Evolutionary conservation across 2,797 vertebrate species (phyloP).

Genomic region (Myotis daubentonii): DNA sequence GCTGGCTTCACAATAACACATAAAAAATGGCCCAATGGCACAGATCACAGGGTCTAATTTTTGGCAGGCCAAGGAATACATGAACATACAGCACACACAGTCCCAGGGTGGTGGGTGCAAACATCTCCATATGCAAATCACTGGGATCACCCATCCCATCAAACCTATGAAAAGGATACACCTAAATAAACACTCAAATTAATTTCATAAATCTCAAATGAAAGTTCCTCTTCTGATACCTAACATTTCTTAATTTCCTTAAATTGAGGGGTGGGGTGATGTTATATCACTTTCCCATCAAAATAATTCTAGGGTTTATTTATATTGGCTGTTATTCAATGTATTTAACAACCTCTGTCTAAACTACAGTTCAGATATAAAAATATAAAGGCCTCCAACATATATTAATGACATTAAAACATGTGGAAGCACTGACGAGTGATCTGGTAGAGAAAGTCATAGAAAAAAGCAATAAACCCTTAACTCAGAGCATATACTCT

Average conservation of each 20-base stretch:
- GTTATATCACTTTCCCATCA: neutral
- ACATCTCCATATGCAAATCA: neutral
- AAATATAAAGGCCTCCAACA: neutral
- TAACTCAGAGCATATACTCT: neutral
- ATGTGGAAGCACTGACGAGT: neutral
- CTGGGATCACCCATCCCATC: neutral
- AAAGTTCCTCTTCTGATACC: neutral
- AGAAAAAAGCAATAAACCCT: neutral
- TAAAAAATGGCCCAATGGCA: neutral
- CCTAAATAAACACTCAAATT: neutral
- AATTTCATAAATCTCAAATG: neutral
- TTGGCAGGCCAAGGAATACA: neutral
- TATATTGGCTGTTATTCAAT: neutral
- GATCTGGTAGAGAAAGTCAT: neutral
- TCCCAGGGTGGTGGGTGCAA: neutral
- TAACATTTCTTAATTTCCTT: constrained; percentile 25
- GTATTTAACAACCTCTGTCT: neutral
- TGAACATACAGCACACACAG: rapidly evolving
- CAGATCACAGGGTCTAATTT: neutral
- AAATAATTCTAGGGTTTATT: neutral
- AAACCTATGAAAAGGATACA: neutral
- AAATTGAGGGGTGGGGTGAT: neutral
- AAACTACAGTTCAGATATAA: neutral
- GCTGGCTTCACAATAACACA: neutral
- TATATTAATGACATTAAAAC: neutral